Evolutionary conservation across 37 sponge, comb jelly and placozoan species (phyloP).

Genomic region (Trichoplax adhaerens): DNA sequence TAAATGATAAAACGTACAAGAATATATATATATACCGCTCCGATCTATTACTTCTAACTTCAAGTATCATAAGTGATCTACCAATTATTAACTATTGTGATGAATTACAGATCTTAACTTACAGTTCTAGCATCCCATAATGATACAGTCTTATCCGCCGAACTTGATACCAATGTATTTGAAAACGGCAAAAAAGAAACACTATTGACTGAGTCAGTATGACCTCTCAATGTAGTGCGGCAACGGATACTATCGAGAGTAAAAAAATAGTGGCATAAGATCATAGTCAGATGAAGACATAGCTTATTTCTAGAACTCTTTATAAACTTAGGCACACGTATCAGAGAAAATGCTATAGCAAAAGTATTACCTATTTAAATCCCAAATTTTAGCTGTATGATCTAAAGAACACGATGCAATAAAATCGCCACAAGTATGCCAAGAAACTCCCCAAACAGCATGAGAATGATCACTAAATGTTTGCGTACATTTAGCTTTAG

Average conservation of each 20-base stretch:
- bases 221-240: conserved; percentile 60
- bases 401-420: conserved; percentile 72
- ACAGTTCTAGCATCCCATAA: conserved; percentile 91
- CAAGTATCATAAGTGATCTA: too few relatives aligned
- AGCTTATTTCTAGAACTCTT: too few relatives aligned
- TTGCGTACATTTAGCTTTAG: conserved; percentile 20
- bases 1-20: background rate
- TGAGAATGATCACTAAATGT: conserved; percentile 76
- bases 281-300: too few relatives aligned
- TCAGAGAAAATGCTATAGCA: too few relatives aligned
- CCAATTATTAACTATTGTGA: too few relatives aligned
- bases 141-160: conserved; percentile 85
- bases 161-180: conserved; percentile 45
- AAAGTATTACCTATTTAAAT: conserved; percentile 20
- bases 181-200: conserved; percentile 64
- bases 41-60: too few relatives aligned
- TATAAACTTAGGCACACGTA: too few relatives aligned
- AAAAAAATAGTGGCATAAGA: too few relatives aligned
- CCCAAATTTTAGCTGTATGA: conserved; percentile 66
- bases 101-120: background rate
- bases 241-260: conserved; percentile 26
- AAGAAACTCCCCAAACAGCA: conserved; percentile 65
- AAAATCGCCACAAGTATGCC: conserved; percentile 60
- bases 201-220: conserved; percentile 76
- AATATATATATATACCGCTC: background rate